Percentiles rank a stretch among this genome's conserved stretches.
These are phyloP conservation scores for Chymomyza fuscimana DNA, from an alignment of 2,888 invertebrate genomes.

Conservation along the genomic window DNA sequence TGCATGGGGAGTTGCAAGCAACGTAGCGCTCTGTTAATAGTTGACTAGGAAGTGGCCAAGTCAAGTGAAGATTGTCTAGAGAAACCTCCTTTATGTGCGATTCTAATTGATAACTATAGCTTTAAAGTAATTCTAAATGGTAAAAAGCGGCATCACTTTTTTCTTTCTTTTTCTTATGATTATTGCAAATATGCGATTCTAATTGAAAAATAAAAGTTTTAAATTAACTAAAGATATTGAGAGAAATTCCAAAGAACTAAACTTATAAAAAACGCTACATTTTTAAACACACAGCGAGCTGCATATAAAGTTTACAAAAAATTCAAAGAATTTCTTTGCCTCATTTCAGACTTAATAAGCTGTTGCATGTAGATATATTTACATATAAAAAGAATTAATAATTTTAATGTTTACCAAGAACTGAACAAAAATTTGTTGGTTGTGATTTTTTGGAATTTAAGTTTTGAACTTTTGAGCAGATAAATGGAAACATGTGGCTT, in stretches of 20 bases:
- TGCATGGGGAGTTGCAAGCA: constrained; percentile 42
- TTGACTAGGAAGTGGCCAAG: neutral
- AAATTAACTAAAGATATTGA: no score
- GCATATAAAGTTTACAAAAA: neutral
- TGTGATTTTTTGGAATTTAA: neutral
- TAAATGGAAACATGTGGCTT: no score
- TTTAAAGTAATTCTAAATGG: neutral
- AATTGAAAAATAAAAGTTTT: neutral
- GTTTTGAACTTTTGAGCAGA: neutral
- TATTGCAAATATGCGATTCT: neutral
- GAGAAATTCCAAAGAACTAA: neutral
- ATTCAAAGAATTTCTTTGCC: neutral
- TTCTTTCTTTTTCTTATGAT: neutral
- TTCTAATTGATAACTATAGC: no score
- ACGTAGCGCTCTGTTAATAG: neutral
- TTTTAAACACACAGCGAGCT: no score
- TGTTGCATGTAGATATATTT: neutral
- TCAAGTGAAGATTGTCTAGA: neutral
- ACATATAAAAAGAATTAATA: neutral
- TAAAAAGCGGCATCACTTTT: neutral
- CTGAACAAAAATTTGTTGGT: neutral
- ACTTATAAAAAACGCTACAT: neutral
- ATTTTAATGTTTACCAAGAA: neutral
- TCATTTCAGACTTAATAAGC: neutral
- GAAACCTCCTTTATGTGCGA: neutral